Base-by-base conservation (phyloP, 2,888 invertebrate genomes). In the Melieria picta region DNA sequence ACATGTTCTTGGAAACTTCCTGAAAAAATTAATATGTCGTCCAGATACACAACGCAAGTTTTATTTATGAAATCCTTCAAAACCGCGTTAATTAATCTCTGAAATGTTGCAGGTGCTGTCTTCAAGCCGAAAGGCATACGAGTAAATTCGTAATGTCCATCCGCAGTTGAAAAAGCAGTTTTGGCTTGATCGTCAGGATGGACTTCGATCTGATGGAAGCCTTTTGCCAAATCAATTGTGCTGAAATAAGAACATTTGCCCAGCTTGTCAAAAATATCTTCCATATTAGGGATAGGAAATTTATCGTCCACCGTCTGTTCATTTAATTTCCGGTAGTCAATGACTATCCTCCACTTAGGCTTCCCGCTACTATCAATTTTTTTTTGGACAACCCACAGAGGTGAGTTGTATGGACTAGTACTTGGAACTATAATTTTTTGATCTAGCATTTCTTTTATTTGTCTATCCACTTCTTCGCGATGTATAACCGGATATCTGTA, bases 21-120 rank as follows among this genome's bases (percentile, higher is more conserved):
- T 5, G 45, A 43, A 7, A 56, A 65, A 43, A 65, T 43, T 45
- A 65, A 55, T n/a, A 65, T 65, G 6, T 46, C 55, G 7, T 65
- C n/a, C 13, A 55, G 43, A 30, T 42, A 52, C 4, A 64, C 63
- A 13, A 63, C 48, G 30, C 63, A 63, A 13, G 42, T 48, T 5
- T 63, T 50, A 30, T 46, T 55, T 13, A 65, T 56, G 10, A 43
- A 50, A 1, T 45, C 56, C 42, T 52, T 13, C 13, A 65, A 55
- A 45, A 65, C 45, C 13, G 42, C 45, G 45, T 65, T 65, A 11
- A 55, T 65, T 9, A 56, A 42, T 16, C 65, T 52, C 13, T 66
- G 65, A 30, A 66, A 66, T 7, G 65, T 65, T 55, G 57, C 56
- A 47, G 65, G 65, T 13, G 65, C 46, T 5, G 56, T 57, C 46